phyloP scores from a whole-genome alignment of 2,797 vertebrate species.

The Sebastes nivosus region DNA sequence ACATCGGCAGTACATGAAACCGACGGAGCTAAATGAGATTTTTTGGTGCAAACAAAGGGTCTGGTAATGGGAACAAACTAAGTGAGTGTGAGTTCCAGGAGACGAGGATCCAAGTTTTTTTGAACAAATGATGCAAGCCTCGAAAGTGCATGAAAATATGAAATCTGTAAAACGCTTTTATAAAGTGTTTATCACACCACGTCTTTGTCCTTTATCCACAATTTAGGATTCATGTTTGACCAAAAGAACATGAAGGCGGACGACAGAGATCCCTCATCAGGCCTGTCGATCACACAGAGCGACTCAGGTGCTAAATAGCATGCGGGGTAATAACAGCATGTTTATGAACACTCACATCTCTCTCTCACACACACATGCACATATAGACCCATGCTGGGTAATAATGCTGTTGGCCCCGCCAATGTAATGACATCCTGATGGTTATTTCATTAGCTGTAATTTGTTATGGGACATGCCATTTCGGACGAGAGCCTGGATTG shows the following conservation, averaged over 20 bases:
- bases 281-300: constrained; percentile 40
- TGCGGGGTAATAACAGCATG: constrained; percentile 28
- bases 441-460: constrained; percentile 87
- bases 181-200: not conserved
- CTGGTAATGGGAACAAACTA: constrained; percentile 52
- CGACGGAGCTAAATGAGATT: constrained; percentile 62
- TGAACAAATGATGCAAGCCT: constrained; percentile 12
- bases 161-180: not conserved
- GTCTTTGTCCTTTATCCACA: not conserved
- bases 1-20: constrained; percentile 54
- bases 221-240: not conserved
- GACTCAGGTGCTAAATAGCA: constrained; percentile 74
- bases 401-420: constrained; percentile 64
- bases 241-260: not conserved
- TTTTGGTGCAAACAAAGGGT: constrained; percentile 46
- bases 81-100: constrained; percentile 44
- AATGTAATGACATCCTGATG: constrained; percentile 83
- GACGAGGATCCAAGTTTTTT: constrained; percentile 25
- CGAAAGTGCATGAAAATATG: not conserved
- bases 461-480: constrained; percentile 85
- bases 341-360: constrained; percentile 46
- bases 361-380: constrained; percentile 15
- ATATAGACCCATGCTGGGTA: constrained; percentile 68
- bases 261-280: constrained; percentile 23
- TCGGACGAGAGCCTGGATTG: constrained; percentile 77